These are phyloP conservation scores for Euura saliciscinereae DNA, from an alignment of 1,140 invertebrate species.

Conservation along the genomic window DNA sequence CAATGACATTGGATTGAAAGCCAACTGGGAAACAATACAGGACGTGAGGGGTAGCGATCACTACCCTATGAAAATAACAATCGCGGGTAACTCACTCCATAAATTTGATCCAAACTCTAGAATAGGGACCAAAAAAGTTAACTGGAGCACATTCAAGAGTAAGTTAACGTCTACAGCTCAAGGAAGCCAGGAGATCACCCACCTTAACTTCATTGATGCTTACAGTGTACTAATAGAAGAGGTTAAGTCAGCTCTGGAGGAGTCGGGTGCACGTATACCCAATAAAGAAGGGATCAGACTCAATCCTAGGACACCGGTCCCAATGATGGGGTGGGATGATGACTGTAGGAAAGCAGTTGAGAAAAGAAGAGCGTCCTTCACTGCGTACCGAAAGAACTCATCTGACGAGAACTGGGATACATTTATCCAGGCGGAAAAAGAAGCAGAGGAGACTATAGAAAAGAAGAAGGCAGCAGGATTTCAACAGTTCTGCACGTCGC, in stretches of 20 bases:
- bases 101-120: background rate
- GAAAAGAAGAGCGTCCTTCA: background rate
- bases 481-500: background rate
- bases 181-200: background rate
- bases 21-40: background rate
- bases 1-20: background rate
- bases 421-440: background rate
- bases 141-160: background rate
- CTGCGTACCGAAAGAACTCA: background rate
- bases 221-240: background rate
- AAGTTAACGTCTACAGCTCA: background rate
- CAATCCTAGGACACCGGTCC: background rate
- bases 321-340: constrained; percentile 8
- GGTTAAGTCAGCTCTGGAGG: background rate
- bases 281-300: background rate
- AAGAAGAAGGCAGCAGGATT: background rate
- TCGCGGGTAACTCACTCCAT: background rate
- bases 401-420: constrained; percentile 4
- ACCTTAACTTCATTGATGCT: background rate
- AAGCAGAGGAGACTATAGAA: background rate
- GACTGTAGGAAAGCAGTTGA: background rate
- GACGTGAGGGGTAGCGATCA: background rate
- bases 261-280: background rate
- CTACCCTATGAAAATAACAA: no score
- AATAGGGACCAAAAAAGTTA: background rate